Evolutionary conservation across 2,113 vertebrate species (phyloP).

Genomic region (Ceyx cyanopectus): DNA sequence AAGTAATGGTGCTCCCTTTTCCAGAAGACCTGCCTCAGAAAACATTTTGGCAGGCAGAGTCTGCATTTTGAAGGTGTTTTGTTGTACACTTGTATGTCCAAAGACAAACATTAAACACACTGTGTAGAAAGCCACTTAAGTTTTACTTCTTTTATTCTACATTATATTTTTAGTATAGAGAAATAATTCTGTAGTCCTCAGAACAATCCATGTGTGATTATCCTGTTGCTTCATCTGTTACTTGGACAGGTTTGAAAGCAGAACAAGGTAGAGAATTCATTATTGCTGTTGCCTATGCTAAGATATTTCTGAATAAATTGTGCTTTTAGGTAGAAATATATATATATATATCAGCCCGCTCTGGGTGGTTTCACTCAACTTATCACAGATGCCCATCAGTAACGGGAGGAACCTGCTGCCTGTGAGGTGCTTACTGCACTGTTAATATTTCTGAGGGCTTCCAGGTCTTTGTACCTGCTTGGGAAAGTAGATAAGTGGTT

Average conservation of each 20-base stretch:
- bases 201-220: background rate
- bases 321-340: background rate
- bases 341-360: fast-evolving
- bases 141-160: background rate
- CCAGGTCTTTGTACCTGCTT: background rate
- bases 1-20: background rate
- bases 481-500: background rate
- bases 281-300: background rate
- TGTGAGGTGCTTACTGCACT: background rate
- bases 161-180: background rate
- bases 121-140: background rate
- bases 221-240: background rate
- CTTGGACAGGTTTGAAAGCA: background rate
- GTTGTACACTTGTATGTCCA: background rate
- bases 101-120: background rate
- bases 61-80: background rate
- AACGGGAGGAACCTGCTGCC: background rate
- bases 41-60: background rate
- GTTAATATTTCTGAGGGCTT: background rate
- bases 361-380: background rate
- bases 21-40: background rate
- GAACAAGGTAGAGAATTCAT: background rate
- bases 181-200: background rate
- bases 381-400: background rate
- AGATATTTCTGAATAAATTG: background rate